Percentiles rank a stretch among this genome's conserved stretches.
phyloP scores from a whole-genome alignment of 2,113 vertebrate genomes.

The Ornithorhynchus anatinus region DNA sequence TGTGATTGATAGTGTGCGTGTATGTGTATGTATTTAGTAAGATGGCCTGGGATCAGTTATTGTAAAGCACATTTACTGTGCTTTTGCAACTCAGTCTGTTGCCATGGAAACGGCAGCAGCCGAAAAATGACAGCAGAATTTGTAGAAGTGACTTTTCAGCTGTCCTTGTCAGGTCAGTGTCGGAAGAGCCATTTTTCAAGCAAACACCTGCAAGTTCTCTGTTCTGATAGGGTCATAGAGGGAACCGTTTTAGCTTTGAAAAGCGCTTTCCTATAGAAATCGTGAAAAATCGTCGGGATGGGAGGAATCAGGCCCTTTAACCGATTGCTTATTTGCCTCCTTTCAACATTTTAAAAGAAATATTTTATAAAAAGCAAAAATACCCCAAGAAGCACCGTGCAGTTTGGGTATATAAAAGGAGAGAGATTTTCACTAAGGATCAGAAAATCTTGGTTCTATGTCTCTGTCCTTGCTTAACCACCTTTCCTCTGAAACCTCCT shows the following conservation, averaged over 20 bases:
- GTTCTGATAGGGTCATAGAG: conserved; percentile 35
- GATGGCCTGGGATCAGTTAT: conserved; percentile 14
- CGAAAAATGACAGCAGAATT: conserved; percentile 35
- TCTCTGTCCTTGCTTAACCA: too few relatives aligned
- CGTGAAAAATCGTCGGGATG: too few relatives aligned
- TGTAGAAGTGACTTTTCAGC: conserved; percentile 51
- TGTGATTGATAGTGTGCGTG: too few relatives aligned
- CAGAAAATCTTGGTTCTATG: too few relatives aligned
- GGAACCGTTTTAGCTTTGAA: conserved; percentile 32
- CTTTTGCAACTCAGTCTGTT: conserved; percentile 24
- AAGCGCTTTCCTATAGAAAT: conserved; percentile 35
- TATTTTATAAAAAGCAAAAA: too few relatives aligned
- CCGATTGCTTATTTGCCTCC: too few relatives aligned
- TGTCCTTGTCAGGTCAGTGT: conserved; percentile 45
- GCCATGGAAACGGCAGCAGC: conserved; percentile 30
- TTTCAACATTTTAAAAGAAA: too few relatives aligned
- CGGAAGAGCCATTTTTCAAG: conserved; percentile 56
- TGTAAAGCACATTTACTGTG: conserved; percentile 13
- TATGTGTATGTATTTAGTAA: background rate
- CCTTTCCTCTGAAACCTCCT: too few relatives aligned
- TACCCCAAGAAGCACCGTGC: too few relatives aligned
- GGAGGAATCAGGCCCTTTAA: too few relatives aligned
- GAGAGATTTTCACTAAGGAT: too few relatives aligned
- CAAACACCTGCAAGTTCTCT: conserved; percentile 46
- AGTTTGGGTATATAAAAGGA: too few relatives aligned